Evolutionary conservation across 2,888 invertebrate species (phyloP), one percentile per base, ranked within the genome.

Genomic region (Chironomus tentans): DNA sequence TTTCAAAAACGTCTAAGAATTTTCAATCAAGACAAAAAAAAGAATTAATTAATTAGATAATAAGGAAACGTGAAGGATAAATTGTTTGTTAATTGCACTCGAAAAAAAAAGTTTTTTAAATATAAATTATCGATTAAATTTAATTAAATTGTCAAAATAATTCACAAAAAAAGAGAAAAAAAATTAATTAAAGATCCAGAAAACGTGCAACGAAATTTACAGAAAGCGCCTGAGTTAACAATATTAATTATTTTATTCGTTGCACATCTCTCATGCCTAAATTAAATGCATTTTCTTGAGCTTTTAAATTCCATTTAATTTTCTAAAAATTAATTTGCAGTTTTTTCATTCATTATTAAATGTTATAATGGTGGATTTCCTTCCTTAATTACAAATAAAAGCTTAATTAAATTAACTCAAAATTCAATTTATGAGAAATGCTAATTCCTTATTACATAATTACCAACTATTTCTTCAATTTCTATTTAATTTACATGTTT

Each of bases 61-160:
- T 65, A 65, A 65, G 65, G 65, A 65, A 65, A 65, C 65, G 65
- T 65, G 65, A 65, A 65, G 56, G n/a, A 56, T 56, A 56, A n/a
- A 56, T 15, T 5, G 3, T 65, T 24, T 21, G 65, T 65, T 21
- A 65, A 65, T 65, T 65, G 65, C 65, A 65, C 65, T 18, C 65
- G 21, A 65, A 21, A 65, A 24, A 65, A 21, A 65, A 65, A 12
- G 7, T 65, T 24, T 24, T 56, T 56, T 15, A 50, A 15, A 50
- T 50, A 50, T 56, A 56, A 56, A 56, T 56, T 56, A 15, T 18
- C 38, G 10, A 38, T 38, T 56, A 56, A 56, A 15, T 56, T 56
- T 18, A 56, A 56, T 56, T 56, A 65, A 65, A 24, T 65, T 65
- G 22, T 65, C 24, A 24, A 65, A 13, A 6, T 56, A 56, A 56